phyloP scores from a whole-genome alignment of 2,113 vertebrate species.

The Jaculus jaculus region DNA sequence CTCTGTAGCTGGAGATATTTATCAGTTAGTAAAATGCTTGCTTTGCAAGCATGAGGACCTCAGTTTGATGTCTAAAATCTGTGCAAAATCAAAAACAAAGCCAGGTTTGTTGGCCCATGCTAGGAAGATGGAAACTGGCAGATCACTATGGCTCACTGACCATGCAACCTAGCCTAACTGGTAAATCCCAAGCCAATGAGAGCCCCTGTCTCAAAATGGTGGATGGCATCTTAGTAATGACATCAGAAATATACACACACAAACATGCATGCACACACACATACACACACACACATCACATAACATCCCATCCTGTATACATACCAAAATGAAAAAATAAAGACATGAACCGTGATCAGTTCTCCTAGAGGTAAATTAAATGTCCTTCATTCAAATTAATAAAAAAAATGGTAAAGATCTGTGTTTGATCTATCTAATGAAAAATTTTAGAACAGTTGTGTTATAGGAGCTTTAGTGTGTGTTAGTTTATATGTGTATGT shows the following conservation, averaged over 20 bases:
- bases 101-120: neutral
- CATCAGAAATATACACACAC: no score
- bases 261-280: no score
- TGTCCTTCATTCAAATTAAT: neutral
- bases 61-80: neutral
- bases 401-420: neutral
- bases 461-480: neutral
- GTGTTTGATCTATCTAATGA: neutral
- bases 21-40: neutral
- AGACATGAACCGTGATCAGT: neutral
- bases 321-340: no score
- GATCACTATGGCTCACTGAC: neutral
- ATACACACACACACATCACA: no score
- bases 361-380: neutral
- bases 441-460: neutral
- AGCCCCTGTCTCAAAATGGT: no score
- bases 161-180: neutral
- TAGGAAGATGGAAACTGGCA: neutral
- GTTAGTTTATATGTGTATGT: no score
- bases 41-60: no score
- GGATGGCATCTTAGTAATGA: no score
- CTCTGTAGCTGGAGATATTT: neutral
- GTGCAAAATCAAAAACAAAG: neutral
- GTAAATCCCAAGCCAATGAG: neutral
- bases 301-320: no score